Evolutionary conservation across 2,888 invertebrate species (phyloP).

Genomic region (Pherbina coryleti): DNA sequence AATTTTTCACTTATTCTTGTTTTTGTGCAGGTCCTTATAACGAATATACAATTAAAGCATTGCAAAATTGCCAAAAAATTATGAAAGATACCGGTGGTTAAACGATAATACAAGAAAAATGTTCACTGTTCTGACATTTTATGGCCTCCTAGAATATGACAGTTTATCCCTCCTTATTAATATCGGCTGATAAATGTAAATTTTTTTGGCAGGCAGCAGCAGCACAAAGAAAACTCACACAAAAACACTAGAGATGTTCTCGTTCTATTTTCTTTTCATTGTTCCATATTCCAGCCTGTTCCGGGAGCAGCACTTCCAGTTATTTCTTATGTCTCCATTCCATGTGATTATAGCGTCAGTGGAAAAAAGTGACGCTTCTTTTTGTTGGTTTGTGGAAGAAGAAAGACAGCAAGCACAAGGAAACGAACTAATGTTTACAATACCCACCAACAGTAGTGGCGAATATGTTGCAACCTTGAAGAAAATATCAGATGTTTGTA

Average conservation of each 20-base stretch:
- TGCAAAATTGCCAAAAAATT: no score
- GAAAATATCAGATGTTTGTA: neutral
- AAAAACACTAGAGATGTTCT: neutral
- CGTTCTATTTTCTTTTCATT: neutral
- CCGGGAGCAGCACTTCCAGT: neutral
- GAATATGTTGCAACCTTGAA: neutral
- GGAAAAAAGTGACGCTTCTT: constrained; percentile 61
- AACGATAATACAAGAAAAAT: no score
- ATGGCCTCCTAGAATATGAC: no score
- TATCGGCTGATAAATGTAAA: no score
- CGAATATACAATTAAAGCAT: no score
- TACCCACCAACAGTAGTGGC: constrained; percentile 1
- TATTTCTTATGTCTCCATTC: constrained; percentile 40
- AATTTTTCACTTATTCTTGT: no score
- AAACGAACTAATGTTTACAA: constrained; percentile 33
- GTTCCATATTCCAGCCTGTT: constrained; percentile 26
- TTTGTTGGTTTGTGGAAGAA: constrained; percentile 33
- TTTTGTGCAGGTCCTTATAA: no score
- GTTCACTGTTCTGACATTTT: no score
- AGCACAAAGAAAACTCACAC: neutral
- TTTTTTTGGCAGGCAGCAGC: no score
- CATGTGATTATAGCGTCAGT: constrained; percentile 41
- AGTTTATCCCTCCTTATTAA: no score
- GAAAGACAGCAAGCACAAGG: neutral
- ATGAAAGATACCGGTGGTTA: no score